Conservation (phyloP, 2,797 vertebrate genomes). For the Helostoma temminkii region DNA sequence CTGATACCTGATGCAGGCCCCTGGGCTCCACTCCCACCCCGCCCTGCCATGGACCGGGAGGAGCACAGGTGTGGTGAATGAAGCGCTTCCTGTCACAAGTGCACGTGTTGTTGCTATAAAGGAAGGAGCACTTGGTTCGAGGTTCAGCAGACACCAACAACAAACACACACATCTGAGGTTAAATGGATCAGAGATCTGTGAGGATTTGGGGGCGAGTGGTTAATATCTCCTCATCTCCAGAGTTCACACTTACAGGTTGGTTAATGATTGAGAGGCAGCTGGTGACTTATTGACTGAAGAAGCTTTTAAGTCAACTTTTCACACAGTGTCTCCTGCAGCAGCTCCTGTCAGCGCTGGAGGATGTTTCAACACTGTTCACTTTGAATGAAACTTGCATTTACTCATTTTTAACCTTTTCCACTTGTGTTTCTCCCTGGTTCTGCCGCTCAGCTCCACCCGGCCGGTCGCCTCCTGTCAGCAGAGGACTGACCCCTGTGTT, state of each 20-base stretch:
- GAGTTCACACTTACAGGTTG: neutral
- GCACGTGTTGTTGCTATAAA: conserved; percentile 11
- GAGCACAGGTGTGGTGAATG: neutral
- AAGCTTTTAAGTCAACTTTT: neutral
- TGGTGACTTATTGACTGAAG: conserved; percentile 54
- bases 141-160: neutral
- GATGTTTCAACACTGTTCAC: neutral
- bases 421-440: neutral
- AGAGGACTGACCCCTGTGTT: neutral
- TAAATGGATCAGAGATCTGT: neutral
- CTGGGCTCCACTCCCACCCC: neutral
- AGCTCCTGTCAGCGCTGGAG: no score
- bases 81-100: neutral
- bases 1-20: neutral
- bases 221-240: conserved; percentile 10
- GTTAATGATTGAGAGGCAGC: conserved; percentile 65
- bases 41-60: rapidly evolving
- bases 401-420: neutral
- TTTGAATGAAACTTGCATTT: neutral
- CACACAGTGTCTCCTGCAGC: no score
- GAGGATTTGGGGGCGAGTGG: conserved; percentile 12
- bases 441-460: neutral
- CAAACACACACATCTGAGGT: neutral
- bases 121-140: neutral
- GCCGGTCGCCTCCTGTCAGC: neutral